A percentile compares a stretch with the other conserved stretches of the same genome.
These are phyloP conservation scores for Dipodomys stephensi DNA, from an alignment of 2,113 vertebrate genomes.

Conservation along the genomic window DNA sequence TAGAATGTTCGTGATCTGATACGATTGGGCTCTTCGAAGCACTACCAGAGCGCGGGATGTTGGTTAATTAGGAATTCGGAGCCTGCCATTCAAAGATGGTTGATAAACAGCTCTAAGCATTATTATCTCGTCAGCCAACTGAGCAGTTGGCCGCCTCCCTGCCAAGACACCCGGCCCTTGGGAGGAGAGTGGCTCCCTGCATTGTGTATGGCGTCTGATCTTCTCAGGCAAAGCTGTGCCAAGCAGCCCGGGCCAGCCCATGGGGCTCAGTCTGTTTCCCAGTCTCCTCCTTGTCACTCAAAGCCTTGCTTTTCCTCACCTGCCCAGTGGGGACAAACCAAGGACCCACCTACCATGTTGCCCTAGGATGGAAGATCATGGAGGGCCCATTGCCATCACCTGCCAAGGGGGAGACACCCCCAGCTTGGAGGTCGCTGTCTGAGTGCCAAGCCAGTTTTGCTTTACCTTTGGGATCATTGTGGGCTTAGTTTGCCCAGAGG, in stretches of 20 bases:
- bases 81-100: conserved; percentile 76
- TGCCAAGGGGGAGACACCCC: fast-evolving
- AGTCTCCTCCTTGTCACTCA: background rate
- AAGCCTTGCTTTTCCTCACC: background rate
- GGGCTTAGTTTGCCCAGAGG: background rate
- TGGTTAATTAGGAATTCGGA: conserved; percentile 82
- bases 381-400: fast-evolving
- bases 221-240: background rate
- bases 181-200: background rate
- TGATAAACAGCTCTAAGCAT: conserved; percentile 79
- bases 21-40: conserved; percentile 61
- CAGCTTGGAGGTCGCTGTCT: fast-evolving
- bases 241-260: background rate
- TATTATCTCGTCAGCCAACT: conserved; percentile 73
- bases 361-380: fast-evolving
- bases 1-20: conserved; percentile 78
- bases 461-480: background rate
- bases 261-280: fast-evolving
- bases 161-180: conserved; percentile 47
- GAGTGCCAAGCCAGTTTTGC: fast-evolving
- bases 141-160: conserved; percentile 35
- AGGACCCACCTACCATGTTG: background rate
- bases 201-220: background rate
- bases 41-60: conserved; percentile 53
- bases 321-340: background rate